These are phyloP conservation scores for Anadara kagoshimensis DNA, from an alignment of 1,140 invertebrate genomes.

Conservation along the genomic window DNA sequence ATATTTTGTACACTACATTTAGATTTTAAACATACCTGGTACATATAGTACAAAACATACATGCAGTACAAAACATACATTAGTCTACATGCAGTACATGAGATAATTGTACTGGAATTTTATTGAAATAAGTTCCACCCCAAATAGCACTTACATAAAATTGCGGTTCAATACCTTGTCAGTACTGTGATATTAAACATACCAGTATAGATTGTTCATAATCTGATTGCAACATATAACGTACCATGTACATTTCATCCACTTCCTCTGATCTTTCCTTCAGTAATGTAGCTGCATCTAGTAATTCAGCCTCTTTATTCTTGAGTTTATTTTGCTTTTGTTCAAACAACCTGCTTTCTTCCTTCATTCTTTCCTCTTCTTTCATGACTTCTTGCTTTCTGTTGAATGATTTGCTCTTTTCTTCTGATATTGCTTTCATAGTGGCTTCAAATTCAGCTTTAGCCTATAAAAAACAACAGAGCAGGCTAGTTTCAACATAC, in stretches of 20 bases:
- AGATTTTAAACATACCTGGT: too few relatives aligned
- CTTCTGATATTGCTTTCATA: conserved; percentile 62
- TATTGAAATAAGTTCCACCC: too few relatives aligned
- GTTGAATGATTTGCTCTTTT: conserved; percentile 51
- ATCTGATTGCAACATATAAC: too few relatives aligned
- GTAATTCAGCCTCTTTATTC: conserved; percentile 62
- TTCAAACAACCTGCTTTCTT: conserved; percentile 56
- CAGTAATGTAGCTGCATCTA: conserved; percentile 60
- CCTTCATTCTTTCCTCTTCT: conserved; percentile 60
- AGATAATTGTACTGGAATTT: too few relatives aligned
- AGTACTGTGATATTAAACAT: too few relatives aligned
- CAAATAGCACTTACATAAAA: too few relatives aligned
- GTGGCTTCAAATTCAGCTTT: conserved; percentile 67
- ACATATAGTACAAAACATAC: too few relatives aligned
- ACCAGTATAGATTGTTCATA: too few relatives aligned
- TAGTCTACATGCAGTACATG: too few relatives aligned
- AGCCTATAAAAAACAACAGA: conserved; percentile 42
- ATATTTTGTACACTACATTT: too few relatives aligned
- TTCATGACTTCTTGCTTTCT: conserved; percentile 52
- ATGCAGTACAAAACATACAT: too few relatives aligned
- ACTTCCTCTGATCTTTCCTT: conserved; percentile 65
- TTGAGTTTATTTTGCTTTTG: conserved; percentile 53
- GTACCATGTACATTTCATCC: conserved; percentile 63
- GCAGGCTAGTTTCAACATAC: neutral
- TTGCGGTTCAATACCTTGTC: too few relatives aligned